Conservation (phyloP, 1,140 invertebrate genomes). For the Drosophila malerkotliana region DNA sequence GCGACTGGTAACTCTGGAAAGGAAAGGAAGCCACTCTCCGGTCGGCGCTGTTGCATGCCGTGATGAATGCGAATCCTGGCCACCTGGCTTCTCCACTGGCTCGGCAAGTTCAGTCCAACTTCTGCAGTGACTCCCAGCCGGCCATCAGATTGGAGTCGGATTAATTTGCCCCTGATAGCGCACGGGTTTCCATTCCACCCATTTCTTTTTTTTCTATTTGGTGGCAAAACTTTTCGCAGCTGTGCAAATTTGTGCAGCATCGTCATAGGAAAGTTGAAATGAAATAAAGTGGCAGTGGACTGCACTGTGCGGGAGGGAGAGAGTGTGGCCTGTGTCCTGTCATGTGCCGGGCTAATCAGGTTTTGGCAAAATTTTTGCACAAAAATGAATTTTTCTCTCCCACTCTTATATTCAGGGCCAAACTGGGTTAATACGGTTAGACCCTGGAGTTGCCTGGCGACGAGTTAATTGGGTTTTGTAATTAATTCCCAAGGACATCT, state of each 20-base stretch:
- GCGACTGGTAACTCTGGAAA: slow-evolving; percentile 10
- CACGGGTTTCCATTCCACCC: slow-evolving; percentile 18
- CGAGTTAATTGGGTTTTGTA: slow-evolving; percentile 46
- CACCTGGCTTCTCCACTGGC: slow-evolving; percentile 25
- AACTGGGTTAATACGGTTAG: slow-evolving; percentile 54
- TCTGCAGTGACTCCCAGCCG: slow-evolving; percentile 33
- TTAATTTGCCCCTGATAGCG: slow-evolving; percentile 63
- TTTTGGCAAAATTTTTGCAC: slow-evolving; percentile 62
- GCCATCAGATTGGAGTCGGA: slow-evolving; percentile 53
- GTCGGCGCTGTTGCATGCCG: slow-evolving; percentile 44
- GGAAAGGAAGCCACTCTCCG: slow-evolving; percentile 13
- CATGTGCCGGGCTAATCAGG: slow-evolving; percentile 68
- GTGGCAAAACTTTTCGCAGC: slow-evolving; percentile 44
- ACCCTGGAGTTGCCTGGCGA: slow-evolving; percentile 8
- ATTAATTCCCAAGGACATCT: slow-evolving; percentile 37
- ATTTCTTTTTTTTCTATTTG: slow-evolving; percentile 7
- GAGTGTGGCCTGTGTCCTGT: slow-evolving; percentile 26
- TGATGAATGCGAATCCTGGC: slow-evolving; percentile 60
- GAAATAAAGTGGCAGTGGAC: slow-evolving; percentile 45
- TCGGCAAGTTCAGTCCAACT: slow-evolving; percentile 35
- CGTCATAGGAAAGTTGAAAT: slow-evolving; percentile 65
- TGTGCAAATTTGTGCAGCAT: slow-evolving; percentile 60
- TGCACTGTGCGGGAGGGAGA: slow-evolving; percentile 8
- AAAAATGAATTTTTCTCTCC: slow-evolving; percentile 26
- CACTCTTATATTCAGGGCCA: neutral